Conservation (phyloP, 2,113 vertebrate species). For the Ptyas mucosa region DNA sequence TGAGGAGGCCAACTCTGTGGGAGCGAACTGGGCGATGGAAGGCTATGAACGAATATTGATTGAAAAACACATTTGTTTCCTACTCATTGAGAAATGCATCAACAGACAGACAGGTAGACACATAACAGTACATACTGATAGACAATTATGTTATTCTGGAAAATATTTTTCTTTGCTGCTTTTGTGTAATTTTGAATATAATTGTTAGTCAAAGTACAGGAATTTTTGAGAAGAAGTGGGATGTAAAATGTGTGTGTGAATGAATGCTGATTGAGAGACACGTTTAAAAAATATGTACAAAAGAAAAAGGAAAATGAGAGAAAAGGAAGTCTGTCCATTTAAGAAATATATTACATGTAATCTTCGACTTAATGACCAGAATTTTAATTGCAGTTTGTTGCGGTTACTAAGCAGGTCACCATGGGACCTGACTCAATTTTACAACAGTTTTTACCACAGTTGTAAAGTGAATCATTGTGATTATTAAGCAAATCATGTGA, state of each 20-base stretch:
- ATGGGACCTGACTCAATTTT: too few species aligned
- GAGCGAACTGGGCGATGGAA: too few species aligned
- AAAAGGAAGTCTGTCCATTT: neutral
- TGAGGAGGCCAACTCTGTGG: too few species aligned
- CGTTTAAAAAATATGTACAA: neutral
- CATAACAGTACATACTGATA: neutral
- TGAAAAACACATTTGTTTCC: neutral
- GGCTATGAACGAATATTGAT: neutral
- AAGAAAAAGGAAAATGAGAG: neutral
- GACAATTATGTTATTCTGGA: neutral
- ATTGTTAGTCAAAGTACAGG: neutral
- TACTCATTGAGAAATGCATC: neutral
- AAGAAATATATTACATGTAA: neutral
- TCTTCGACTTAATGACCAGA: neutral
- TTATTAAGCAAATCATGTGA: too few species aligned
- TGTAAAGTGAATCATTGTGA: too few species aligned
- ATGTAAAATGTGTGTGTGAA: neutral
- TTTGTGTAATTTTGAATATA: neutral
- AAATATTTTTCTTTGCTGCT: neutral
- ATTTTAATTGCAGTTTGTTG: neutral
- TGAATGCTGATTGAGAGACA: neutral
- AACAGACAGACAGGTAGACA: neutral
- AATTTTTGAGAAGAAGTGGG: neutral
- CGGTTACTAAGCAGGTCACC: too few species aligned
- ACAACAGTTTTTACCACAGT: too few species aligned